These are phyloP conservation scores for Ylistrum balloti DNA, from an alignment of 1,140 invertebrate species.

Conservation along the genomic window DNA sequence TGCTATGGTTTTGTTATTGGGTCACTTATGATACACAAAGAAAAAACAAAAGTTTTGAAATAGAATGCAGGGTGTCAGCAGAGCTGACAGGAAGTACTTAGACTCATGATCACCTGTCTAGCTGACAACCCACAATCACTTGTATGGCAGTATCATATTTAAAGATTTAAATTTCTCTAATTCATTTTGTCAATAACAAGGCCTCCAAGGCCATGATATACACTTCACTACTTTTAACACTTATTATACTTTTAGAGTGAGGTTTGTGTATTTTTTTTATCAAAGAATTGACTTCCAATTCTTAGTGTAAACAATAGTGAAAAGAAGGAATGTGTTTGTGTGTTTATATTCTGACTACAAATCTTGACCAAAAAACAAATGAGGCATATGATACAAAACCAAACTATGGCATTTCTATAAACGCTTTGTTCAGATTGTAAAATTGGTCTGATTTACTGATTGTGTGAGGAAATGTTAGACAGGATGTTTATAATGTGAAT, in stretches of 20 bases:
- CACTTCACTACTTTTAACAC: background rate
- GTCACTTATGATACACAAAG: background rate
- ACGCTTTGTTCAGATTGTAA: background rate
- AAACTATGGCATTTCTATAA: background rate
- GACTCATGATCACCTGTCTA: background rate
- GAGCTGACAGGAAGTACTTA: background rate
- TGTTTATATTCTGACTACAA: background rate
- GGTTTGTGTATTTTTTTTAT: background rate
- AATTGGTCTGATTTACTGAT: background rate
- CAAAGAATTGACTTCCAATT: slow-evolving; percentile 30
- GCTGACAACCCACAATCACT: background rate
- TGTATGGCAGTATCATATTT: background rate
- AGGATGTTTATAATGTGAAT: background rate
- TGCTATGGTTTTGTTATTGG: background rate
- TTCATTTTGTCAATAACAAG: background rate
- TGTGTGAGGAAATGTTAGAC: background rate
- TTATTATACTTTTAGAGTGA: background rate
- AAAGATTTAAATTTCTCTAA: background rate
- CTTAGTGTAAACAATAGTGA: background rate
- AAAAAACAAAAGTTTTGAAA: background rate
- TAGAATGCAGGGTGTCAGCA: background rate
- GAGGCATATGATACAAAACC: background rate
- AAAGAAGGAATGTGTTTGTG: slow-evolving; percentile 25
- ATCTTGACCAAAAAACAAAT: background rate
- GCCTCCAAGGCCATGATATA: background rate